These are phyloP conservation scores for Lagodon rhomboides DNA, from an alignment of 2,797 vertebrate genomes.

Conservation along the genomic window DNA sequence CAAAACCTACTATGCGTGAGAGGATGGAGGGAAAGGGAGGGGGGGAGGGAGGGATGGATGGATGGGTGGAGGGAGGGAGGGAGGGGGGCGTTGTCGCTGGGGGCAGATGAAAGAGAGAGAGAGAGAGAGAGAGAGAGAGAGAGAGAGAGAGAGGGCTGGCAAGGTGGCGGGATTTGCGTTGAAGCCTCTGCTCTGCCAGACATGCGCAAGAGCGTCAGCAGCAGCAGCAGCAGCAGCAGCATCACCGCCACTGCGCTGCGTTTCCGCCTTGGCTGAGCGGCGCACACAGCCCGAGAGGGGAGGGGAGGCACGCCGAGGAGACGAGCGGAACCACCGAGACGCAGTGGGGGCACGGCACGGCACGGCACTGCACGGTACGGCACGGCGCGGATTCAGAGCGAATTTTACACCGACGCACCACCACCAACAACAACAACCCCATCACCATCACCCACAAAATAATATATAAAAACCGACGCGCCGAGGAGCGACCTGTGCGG, in stretches of 20 bases:
- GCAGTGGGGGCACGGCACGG: slow-evolving; percentile 80
- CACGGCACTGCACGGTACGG: slow-evolving; percentile 75
- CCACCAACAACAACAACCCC: slow-evolving; percentile 7
- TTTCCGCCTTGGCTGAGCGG: slow-evolving; percentile 84
- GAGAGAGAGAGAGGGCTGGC: slow-evolving; percentile 25
- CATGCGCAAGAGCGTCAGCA: slow-evolving; percentile 86
- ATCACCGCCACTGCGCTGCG: slow-evolving; percentile 73
- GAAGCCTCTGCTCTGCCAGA: slow-evolving; percentile 73
- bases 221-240: slow-evolving; percentile 59
- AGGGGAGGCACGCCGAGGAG: slow-evolving; percentile 68
- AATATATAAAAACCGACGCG: neutral
- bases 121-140: slow-evolving; percentile 20
- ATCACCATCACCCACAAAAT: slow-evolving; percentile 4
- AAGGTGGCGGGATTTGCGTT: slow-evolving; percentile 70
- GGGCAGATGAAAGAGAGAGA: slow-evolving; percentile 49
- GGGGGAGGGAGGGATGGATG: neutral
- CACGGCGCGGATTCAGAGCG: slow-evolving; percentile 75
- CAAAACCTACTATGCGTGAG: slow-evolving; percentile 64
- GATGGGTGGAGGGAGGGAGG: too few relatives aligned
- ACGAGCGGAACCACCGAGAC: slow-evolving; percentile 71
- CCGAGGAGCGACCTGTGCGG: slow-evolving; percentile 53
- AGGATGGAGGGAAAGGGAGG: slow-evolving; percentile 6
- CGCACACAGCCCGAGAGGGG: slow-evolving; percentile 69
- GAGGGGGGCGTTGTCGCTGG: slow-evolving; percentile 54
- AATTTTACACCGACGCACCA: slow-evolving; percentile 67